These are phyloP conservation scores for Drosophila pruinosa DNA, from an alignment of 1,140 invertebrate genomes.

Conservation along the genomic window DNA sequence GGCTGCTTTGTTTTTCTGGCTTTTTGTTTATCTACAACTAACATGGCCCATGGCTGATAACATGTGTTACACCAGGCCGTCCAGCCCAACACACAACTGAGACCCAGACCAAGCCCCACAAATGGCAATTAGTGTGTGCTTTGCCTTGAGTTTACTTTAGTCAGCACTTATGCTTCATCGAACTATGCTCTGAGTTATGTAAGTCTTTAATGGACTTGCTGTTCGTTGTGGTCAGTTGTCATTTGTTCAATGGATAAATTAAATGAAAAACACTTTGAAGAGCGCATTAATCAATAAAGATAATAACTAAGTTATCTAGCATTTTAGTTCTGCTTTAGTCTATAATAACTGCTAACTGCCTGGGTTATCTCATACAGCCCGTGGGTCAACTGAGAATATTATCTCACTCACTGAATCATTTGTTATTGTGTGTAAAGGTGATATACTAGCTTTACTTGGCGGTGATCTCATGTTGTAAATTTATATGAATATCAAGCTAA, in stretches of 20 bases:
- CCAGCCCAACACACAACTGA: neutral
- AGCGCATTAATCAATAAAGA: slow-evolving; percentile 18
- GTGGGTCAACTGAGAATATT: slow-evolving; percentile 9
- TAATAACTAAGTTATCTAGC: neutral
- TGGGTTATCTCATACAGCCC: slow-evolving; percentile 22
- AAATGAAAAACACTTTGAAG: slow-evolving; percentile 4
- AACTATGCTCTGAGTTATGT: slow-evolving; percentile 25
- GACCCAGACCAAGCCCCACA: slow-evolving; percentile 6
- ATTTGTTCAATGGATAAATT: neutral
- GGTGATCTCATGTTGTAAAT: slow-evolving; percentile 20
- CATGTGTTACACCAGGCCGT: slow-evolving; percentile 49
- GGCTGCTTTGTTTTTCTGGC: slow-evolving; percentile 10
- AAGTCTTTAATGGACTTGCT: slow-evolving; percentile 17
- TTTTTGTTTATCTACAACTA: slow-evolving; percentile 68
- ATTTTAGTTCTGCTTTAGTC: neutral
- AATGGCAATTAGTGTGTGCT: slow-evolving; percentile 41
- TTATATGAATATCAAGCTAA: neutral
- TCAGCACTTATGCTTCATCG: slow-evolving; percentile 28
- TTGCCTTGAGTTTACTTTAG: slow-evolving; percentile 30
- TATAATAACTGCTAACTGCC: neutral
- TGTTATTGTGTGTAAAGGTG: neutral
- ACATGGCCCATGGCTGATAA: slow-evolving; percentile 55
- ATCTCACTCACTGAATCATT: slow-evolving; percentile 21
- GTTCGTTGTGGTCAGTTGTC: slow-evolving; percentile 1
- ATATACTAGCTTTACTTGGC: neutral